Base-by-base conservation (phyloP, 2,888 invertebrate genomes). In the Heliconius hortense region DNA sequence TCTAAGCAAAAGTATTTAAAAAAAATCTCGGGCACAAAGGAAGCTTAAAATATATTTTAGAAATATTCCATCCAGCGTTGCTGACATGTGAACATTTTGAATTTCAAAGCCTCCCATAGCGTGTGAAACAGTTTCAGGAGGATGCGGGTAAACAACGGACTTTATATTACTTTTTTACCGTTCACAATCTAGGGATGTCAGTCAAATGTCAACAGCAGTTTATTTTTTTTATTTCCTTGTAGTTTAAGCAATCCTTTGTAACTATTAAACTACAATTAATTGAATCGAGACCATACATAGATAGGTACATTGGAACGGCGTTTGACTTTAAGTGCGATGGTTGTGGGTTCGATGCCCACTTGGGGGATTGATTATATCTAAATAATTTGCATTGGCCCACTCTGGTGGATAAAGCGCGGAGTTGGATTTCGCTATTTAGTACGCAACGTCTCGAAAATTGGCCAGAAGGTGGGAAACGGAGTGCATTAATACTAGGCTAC, bases 141-240 rank as follows among this genome's bases (percentile, higher is more conserved):
- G 28, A 31, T 28, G 53, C 11, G 28, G 53, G 43, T 24, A 48
- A 48, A 48, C 48, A 64, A 64, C 35, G 35, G 64, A 35, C 39
- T 66, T 39, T n/a, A 66, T 66, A 66, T 64, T 64, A 64, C 64
- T 64, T 64, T 64, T 64, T 64, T 39, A 35, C 35, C n/a, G 35
- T n/a, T 13, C n/a, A 64, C 35, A 35, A 64, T 68, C 10, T 28
- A 68, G 67, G 28, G 26, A 21, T 64, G 64, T 66, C 64, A 39
- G 24, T 66, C 39, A 39, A 66, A n/a, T 15, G 64, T 39, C n/a
- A 13, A n/a, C 15, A 13, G n/a, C n/a, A n/a, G 24, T 39, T 39
- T 66, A 26, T 13, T 62, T 31, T n/a, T 63, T 21, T 7, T 35
- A 35, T 35, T 35, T 63, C 4, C 18, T 64, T 35, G 4, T 31